These are phyloP conservation scores for Drosophila nr. perissopoda DNA, from an alignment of 2,888 invertebrate species.

Conservation along the genomic window DNA sequence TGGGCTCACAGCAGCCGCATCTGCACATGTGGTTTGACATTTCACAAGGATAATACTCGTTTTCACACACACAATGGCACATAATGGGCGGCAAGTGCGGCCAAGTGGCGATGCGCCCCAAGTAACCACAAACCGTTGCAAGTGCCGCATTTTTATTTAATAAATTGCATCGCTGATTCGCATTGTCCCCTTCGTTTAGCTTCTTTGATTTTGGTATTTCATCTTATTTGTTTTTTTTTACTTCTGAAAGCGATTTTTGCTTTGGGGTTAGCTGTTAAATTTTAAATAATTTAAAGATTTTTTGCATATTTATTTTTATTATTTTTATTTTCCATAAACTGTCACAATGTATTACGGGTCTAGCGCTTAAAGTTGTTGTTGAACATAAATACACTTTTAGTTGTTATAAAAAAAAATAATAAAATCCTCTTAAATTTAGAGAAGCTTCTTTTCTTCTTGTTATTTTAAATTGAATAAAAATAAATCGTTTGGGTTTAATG, in stretches of 20 bases:
- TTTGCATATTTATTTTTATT: neutral
- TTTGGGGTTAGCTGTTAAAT: slow-evolving; percentile 24
- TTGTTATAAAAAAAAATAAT: slow-evolving; percentile 29
- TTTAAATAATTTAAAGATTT: slow-evolving; percentile 18
- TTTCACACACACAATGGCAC: slow-evolving; percentile 49
- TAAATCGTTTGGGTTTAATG: slow-evolving; percentile 53
- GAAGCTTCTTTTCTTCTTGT: neutral
- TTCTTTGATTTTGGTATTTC: slow-evolving; percentile 11
- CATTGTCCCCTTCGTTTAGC: slow-evolving; percentile 30
- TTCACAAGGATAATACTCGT: slow-evolving; percentile 70
- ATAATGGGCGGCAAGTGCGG: slow-evolving; percentile 26
- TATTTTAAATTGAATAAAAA: slow-evolving; percentile 10
- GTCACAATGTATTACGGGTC: slow-evolving; percentile 73
- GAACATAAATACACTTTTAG: slow-evolving; percentile 55
- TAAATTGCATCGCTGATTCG: slow-evolving; percentile 59
- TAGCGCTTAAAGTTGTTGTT: slow-evolving; percentile 45
- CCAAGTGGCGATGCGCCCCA: slow-evolving; percentile 26
- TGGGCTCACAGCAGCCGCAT: slow-evolving; percentile 6
- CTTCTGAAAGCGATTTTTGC: slow-evolving; percentile 30
- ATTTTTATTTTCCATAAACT: slow-evolving; percentile 63
- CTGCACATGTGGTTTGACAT: slow-evolving; percentile 62
- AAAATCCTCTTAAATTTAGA: slow-evolving; percentile 35
- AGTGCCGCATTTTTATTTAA: slow-evolving; percentile 71
- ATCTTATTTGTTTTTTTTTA: slow-evolving; percentile 25
- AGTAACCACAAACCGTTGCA: slow-evolving; percentile 71